Evolutionary conservation across 2,797 vertebrate species (phyloP).

Genomic region (Chromis chromis): DNA sequence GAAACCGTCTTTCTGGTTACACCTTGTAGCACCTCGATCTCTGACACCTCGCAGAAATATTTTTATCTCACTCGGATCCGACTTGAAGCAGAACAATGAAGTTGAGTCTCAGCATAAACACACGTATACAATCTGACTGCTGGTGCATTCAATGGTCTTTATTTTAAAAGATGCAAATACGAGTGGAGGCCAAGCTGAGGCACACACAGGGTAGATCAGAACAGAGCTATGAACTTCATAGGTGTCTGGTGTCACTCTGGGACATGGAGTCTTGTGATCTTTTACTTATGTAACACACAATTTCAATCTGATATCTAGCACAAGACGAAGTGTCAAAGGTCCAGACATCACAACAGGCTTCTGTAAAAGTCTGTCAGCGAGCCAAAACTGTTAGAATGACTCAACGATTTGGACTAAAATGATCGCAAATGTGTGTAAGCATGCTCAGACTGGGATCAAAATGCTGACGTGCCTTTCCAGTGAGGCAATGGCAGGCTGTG

Average conservation of each 20-base stretch:
- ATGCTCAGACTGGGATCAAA: slow-evolving; percentile 29
- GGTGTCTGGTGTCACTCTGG: slow-evolving; percentile 44
- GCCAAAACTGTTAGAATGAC: slow-evolving; percentile 36
- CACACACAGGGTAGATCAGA: slow-evolving; percentile 55
- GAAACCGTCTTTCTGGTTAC: neutral
- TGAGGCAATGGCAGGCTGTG: slow-evolving; percentile 41
- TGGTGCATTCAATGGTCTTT: slow-evolving; percentile 50
- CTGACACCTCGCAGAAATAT: neutral
- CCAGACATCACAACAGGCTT: slow-evolving; percentile 13
- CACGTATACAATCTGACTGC: too few species aligned
- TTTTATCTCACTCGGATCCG: neutral
- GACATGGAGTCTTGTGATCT: slow-evolving; percentile 42
- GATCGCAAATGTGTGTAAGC: neutral
- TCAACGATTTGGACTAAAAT: slow-evolving; percentile 22
- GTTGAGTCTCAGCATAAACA: slow-evolving; percentile 6
- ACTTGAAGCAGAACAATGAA: neutral
- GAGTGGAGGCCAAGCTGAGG: slow-evolving; percentile 62
- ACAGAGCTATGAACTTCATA: slow-evolving; percentile 47
- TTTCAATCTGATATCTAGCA: slow-evolving; percentile 4
- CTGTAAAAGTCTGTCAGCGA: slow-evolving; percentile 3
- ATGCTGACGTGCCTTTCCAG: slow-evolving; percentile 39
- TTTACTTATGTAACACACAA: neutral
- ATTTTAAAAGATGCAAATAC: slow-evolving; percentile 77
- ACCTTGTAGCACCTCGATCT: too few species aligned
- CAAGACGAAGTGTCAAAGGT: slow-evolving; percentile 11